Percentiles rank a stretch among this genome's conserved stretches.
Evolutionary conservation across 2,888 invertebrate genomes (phyloP).

Genomic region (Pharmacophagus antenor): DNA sequence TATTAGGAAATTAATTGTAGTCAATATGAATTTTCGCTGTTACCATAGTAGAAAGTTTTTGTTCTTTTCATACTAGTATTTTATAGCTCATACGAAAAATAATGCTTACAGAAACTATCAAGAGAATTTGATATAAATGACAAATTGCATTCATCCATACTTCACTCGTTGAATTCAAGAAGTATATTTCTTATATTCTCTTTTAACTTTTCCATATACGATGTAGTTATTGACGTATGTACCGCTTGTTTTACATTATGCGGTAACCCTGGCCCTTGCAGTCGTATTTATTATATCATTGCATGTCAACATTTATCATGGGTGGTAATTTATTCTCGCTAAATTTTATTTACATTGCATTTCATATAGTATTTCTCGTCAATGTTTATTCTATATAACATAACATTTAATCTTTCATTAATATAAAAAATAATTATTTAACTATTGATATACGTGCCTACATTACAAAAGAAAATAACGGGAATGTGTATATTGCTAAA

Average conservation of each 20-base stretch:
- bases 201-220: constrained; percentile 4
- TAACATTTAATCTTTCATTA: not conserved
- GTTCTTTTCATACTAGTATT: not conserved
- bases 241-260: constrained; percentile 5
- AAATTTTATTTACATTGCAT: not conserved
- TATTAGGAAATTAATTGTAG: not conserved
- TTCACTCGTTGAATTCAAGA: constrained; percentile 6
- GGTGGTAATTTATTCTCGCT: not conserved
- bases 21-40: not conserved
- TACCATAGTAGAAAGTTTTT: not conserved
- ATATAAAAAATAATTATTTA: not conserved
- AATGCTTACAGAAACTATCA: not conserved
- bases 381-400: not conserved
- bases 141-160: constrained; percentile 9
- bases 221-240: constrained; percentile 1
- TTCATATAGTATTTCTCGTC: not conserved
- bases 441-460: not conserved
- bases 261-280: no score
- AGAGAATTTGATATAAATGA: no score
- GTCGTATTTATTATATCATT: not conserved
- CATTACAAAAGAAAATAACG: not conserved
- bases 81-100: not conserved
- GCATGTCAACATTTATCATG: constrained; percentile 19
- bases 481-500: not conserved
- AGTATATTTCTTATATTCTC: constrained; percentile 9